Evolutionary conservation across 2,797 vertebrate species (phyloP).

Genomic region (Gallinago solitaria): DNA sequence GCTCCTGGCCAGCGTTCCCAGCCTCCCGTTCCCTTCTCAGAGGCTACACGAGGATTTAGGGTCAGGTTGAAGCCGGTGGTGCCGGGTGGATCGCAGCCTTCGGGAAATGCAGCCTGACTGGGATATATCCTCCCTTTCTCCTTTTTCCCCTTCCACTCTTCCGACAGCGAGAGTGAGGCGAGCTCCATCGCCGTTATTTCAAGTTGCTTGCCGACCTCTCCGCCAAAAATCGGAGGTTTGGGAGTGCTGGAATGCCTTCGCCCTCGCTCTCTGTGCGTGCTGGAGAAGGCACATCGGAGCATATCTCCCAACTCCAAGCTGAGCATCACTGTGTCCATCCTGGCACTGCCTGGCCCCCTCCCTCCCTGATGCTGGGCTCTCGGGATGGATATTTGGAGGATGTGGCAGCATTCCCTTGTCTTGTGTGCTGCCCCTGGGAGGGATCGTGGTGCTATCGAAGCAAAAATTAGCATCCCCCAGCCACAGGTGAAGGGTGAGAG

Average conservation of each 20-base stretch:
- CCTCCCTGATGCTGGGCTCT: not conserved
- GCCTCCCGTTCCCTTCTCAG: not conserved
- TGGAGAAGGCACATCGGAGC: not conserved
- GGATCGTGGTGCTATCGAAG: accelerated
- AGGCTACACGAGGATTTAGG: not conserved
- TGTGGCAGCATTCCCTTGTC: not conserved
- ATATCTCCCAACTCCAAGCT: accelerated
- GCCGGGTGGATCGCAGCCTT: not conserved
- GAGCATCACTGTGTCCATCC: not conserved
- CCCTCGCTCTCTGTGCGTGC: accelerated
- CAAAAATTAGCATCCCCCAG: not conserved
- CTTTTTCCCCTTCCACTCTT: not conserved
- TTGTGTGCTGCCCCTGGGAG: not conserved
- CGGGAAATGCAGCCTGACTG: not conserved
- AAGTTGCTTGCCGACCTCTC: not conserved
- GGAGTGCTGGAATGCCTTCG: accelerated
- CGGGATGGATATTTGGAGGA: not conserved
- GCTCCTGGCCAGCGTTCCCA: not conserved
- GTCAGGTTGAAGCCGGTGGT: not conserved
- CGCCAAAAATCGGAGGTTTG: not conserved
- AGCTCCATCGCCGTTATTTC: not conserved
- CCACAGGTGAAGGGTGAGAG: not conserved
- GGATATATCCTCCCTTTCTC: not conserved
- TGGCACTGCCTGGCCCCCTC: not conserved
- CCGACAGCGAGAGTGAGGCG: too few species aligned